Conservation (phyloP, 2,113 vertebrate genomes). For the Mesocricetus auratus region DNA sequence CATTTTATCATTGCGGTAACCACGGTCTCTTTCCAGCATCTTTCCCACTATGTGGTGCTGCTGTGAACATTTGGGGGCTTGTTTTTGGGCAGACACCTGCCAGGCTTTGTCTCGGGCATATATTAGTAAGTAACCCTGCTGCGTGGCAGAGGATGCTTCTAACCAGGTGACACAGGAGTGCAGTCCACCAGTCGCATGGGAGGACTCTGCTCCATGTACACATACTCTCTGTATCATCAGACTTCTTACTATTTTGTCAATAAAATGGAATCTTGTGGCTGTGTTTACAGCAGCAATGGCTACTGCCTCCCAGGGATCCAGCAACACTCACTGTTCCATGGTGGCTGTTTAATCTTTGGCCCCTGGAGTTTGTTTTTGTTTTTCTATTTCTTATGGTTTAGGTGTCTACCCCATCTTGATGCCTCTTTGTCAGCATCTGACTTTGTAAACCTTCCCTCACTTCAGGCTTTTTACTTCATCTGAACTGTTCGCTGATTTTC, state of each 20-base stretch:
- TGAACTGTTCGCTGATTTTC: slow-evolving; percentile 27
- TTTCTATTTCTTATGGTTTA: background rate
- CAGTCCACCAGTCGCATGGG: background rate
- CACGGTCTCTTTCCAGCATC: background rate
- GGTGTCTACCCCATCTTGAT: background rate
- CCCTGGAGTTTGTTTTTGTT: background rate
- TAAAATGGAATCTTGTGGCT: background rate
- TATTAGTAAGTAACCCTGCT: background rate
- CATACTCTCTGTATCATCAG: background rate
- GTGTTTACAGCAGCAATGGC: background rate
- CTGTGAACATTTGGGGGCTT: background rate
- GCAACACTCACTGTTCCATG: background rate
- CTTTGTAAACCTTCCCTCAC: slow-evolving; percentile 34
- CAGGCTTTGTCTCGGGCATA: background rate
- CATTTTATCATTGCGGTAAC: background rate
- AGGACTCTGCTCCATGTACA: background rate
- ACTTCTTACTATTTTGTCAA: background rate
- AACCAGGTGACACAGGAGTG: background rate
- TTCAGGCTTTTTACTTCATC: slow-evolving; percentile 33
- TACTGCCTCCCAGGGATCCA: background rate
- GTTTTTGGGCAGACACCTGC: background rate
- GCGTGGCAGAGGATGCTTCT: background rate
- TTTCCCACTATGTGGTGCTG: background rate
- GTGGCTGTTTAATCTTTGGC: background rate
- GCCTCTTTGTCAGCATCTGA: background rate